These are phyloP conservation scores for Todiramphus saurophagus DNA, from an alignment of 2,113 vertebrate species.

Conservation along the genomic window DNA sequence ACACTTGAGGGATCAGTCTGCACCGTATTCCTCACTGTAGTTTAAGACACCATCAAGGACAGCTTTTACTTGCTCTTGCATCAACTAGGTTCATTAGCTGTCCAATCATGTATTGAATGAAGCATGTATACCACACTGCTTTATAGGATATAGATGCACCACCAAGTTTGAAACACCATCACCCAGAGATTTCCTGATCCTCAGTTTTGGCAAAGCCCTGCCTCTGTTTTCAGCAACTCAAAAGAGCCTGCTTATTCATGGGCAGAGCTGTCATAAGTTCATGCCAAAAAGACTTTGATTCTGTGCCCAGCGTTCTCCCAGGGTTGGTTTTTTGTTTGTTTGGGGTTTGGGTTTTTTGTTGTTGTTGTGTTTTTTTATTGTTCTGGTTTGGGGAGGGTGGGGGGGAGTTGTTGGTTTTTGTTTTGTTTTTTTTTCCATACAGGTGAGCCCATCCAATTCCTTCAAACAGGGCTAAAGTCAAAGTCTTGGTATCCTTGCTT, in stretches of 20 bases:
- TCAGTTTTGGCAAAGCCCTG: background rate
- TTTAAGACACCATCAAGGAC: background rate
- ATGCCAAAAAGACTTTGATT: constrained; percentile 28
- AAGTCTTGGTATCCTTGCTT: constrained; percentile 38
- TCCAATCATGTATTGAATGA: background rate
- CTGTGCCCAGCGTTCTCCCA: background rate
- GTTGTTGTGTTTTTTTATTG: background rate
- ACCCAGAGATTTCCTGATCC: background rate
- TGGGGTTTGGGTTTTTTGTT: too few species aligned
- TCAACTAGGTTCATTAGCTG: background rate
- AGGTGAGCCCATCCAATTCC: background rate
- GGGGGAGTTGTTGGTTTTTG: too few species aligned
- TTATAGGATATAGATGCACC: background rate
- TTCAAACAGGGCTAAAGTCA: background rate
- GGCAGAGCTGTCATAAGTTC: background rate
- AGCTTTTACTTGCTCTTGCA: background rate
- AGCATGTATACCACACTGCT: background rate
- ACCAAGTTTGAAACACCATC: background rate
- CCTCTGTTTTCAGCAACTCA: background rate
- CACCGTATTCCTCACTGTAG: background rate
- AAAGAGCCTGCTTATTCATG: background rate
- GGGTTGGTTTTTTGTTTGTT: background rate
- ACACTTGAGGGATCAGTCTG: background rate
- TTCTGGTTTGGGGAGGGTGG: background rate
- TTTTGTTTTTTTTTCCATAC: background rate